Conservation (phyloP, 2,113 vertebrate species). For the Oreocharis arfaki region DNA sequence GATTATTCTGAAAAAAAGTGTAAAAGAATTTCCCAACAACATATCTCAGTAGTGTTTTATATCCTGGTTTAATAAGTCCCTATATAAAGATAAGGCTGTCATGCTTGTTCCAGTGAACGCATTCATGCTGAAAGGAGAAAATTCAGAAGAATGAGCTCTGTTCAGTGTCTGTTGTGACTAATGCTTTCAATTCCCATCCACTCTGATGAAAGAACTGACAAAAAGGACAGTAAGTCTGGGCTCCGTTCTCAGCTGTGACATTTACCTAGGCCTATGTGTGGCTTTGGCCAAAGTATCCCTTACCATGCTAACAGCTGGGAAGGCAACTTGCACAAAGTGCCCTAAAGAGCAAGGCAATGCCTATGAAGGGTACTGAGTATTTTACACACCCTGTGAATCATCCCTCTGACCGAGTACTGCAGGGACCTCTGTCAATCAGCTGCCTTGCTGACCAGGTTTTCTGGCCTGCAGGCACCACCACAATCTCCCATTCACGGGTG, state of each 20-base stretch:
- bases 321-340: neutral
- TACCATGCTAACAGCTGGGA: neutral
- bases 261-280: neutral
- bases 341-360: neutral
- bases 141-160: neutral
- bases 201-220: neutral
- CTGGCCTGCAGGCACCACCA: neutral
- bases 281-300: neutral
- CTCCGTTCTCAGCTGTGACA: neutral
- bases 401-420: neutral
- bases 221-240: neutral
- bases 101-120: neutral
- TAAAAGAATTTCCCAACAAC: neutral
- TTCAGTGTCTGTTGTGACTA: neutral
- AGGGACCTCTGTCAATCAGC: neutral
- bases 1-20: neutral
- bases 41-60: neutral
- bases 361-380: neutral
- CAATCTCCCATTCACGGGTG: neutral
- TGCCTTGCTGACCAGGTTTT: neutral
- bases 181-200: neutral
- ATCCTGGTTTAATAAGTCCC: neutral
- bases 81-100: neutral
- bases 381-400: fast-evolving
- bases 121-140: neutral